These are phyloP conservation scores for Metallyticus violacea DNA, from an alignment of 2,888 invertebrate genomes.

Conservation along the genomic window DNA sequence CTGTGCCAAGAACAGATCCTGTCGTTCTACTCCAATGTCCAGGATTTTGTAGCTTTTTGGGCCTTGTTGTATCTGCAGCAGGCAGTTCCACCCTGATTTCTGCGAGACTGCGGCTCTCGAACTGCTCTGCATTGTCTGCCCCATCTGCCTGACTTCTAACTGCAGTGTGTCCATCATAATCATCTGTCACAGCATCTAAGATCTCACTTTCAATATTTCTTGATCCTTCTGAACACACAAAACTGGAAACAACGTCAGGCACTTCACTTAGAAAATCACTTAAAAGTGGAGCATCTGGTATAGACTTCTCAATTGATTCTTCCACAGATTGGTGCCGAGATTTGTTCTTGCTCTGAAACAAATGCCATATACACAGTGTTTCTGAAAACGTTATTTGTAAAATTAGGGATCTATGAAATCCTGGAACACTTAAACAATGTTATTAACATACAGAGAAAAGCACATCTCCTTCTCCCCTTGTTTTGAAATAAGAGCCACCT, in stretches of 20 bases:
- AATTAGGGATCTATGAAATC: no score
- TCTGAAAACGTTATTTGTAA: no score
- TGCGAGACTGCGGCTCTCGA: background rate
- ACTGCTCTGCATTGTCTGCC: background rate
- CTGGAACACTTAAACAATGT: no score
- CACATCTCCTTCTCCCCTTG: no score
- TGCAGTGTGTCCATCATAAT: slow-evolving; percentile 9
- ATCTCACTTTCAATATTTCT: slow-evolving; percentile 29
- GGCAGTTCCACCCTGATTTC: slow-evolving; percentile 9
- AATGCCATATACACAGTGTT: background rate
- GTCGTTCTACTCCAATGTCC: background rate
- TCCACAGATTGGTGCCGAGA: background rate
- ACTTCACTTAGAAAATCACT: slow-evolving; percentile 14
- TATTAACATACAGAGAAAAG: no score
- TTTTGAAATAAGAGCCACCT: no score
- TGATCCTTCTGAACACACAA: background rate
- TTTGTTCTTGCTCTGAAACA: slow-evolving; percentile 16
- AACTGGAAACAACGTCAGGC: background rate
- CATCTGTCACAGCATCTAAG: slow-evolving; percentile 30
- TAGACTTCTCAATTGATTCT: background rate
- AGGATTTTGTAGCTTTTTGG: background rate
- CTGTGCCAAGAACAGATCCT: slow-evolving; percentile 44
- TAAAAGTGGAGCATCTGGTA: slow-evolving; percentile 19
- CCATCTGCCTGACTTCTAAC: background rate
- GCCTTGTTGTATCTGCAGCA: background rate